phyloP scores from a whole-genome alignment of 2,797 vertebrate genomes.

The Carduelis carduelis region DNA sequence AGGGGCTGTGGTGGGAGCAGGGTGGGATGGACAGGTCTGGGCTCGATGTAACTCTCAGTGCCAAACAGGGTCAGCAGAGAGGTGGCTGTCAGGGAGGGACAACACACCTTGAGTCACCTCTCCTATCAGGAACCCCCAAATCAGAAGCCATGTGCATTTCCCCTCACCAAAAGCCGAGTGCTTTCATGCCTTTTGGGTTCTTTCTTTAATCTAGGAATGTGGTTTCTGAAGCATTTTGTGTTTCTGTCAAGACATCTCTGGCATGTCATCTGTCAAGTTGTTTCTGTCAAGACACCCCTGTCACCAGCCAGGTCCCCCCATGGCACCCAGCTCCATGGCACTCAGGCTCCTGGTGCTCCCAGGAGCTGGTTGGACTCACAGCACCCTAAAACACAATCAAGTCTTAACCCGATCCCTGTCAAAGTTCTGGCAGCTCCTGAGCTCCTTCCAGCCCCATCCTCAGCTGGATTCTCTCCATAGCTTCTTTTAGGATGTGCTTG shows the following conservation, averaged over 20 bases:
- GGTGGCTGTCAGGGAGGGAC: accelerated
- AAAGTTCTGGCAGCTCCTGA: not conserved
- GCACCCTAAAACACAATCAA: not conserved
- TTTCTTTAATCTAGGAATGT: not conserved
- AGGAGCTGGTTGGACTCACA: not conserved
- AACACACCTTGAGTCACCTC: not conserved
- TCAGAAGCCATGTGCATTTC: not conserved
- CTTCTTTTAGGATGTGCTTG: not conserved
- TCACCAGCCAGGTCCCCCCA: accelerated
- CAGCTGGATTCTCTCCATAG: not conserved
- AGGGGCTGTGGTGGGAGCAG: not conserved
- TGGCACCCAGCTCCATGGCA: not conserved
- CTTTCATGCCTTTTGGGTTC: not conserved
- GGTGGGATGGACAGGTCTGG: not conserved
- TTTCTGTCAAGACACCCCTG: not conserved
- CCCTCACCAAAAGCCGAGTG: not conserved
- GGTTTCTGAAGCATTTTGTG: not conserved
- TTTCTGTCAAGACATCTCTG: not conserved
- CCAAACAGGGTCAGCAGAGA: not conserved
- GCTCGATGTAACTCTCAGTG: accelerated
- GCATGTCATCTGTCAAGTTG: too few relatives aligned
- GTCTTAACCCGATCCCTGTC: not conserved
- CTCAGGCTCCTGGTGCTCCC: not conserved
- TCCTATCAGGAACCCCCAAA: not conserved
- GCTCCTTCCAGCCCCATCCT: not conserved